Percentiles rank a stretch among this genome's conserved stretches.
These are phyloP conservation scores for Drosophila asahinai DNA, from an alignment of 1,140 invertebrate genomes.

Conservation along the genomic window DNA sequence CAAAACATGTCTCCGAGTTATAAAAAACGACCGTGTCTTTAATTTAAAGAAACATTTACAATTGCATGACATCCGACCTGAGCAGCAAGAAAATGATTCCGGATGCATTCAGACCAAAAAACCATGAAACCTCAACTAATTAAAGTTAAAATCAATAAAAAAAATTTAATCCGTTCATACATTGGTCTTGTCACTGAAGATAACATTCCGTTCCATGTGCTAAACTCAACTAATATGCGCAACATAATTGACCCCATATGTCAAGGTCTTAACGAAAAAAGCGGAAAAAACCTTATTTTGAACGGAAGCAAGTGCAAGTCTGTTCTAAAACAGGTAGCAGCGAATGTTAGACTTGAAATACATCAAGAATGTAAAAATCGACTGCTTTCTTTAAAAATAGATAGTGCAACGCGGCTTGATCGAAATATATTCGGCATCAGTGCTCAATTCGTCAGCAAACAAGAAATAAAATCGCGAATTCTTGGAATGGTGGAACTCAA, in stretches of 20 bases:
- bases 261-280: neutral
- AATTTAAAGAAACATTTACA: slow-evolving; percentile 3
- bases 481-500: slow-evolving; percentile 41
- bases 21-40: too few relatives aligned
- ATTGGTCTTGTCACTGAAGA: neutral
- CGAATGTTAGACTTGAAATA: slow-evolving; percentile 13
- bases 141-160: too few relatives aligned
- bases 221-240: neutral
- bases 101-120: slow-evolving; percentile 1
- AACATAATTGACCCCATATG: neutral
- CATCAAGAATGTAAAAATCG: slow-evolving; percentile 12
- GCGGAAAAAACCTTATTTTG: slow-evolving; percentile 8
- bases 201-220: neutral
- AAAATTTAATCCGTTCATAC: neutral
- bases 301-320: slow-evolving; percentile 5
- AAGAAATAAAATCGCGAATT: slow-evolving; percentile 31
- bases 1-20: slow-evolving; percentile 9
- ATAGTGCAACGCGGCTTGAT: slow-evolving; percentile 21
- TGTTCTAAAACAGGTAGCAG: slow-evolving; percentile 8
- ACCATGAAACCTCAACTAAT: too few relatives aligned
- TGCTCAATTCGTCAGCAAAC: slow-evolving; percentile 24
- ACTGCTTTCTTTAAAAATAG: slow-evolving; percentile 34
- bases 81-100: slow-evolving; percentile 15
- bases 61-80: slow-evolving; percentile 26
- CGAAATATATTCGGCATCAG: slow-evolving; percentile 37